Conservation (phyloP, 1,140 invertebrate genomes). For the Notospermus geniculatus region DNA sequence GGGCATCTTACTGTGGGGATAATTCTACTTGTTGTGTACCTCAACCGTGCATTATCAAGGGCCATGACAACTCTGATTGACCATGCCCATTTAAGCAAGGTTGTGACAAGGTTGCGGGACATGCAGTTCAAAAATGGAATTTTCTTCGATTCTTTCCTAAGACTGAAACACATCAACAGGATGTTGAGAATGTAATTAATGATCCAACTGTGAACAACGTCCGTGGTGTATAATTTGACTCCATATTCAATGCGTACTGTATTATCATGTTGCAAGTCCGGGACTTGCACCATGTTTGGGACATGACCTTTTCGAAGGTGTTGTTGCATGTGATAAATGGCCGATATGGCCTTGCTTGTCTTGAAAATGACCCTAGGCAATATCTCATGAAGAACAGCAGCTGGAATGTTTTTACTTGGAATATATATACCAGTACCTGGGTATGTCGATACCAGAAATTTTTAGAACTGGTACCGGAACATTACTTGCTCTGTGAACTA, state of each 20-base stretch:
- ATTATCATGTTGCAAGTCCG: not conserved
- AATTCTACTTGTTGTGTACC: no score
- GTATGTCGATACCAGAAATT: no score
- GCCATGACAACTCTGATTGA: conserved; percentile 1
- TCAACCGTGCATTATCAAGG: not conserved
- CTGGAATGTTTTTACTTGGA: no score
- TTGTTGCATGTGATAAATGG: not conserved
- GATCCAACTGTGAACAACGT: not conserved
- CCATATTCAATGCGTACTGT: conserved; percentile 1
- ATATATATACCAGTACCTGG: no score
- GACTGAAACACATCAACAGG: not conserved
- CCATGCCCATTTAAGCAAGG: not conserved
- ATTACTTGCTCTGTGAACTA: no score
- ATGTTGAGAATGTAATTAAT: not conserved
- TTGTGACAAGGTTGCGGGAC: conserved; percentile 1
- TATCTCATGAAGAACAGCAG: no score
- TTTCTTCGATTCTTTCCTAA: conserved; percentile 7
- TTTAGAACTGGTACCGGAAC: no score
- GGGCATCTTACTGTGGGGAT: no score
- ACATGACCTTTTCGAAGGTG: conserved; percentile 11
- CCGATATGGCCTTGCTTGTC: not conserved
- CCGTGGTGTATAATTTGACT: conserved; percentile 1
- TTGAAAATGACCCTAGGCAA: no score
- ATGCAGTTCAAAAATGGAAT: conserved; percentile 11
- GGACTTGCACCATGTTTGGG: conserved; percentile 9